phyloP scores from a whole-genome alignment of 2,888 invertebrate species.

The Aporophyla lueneburgensis region DNA sequence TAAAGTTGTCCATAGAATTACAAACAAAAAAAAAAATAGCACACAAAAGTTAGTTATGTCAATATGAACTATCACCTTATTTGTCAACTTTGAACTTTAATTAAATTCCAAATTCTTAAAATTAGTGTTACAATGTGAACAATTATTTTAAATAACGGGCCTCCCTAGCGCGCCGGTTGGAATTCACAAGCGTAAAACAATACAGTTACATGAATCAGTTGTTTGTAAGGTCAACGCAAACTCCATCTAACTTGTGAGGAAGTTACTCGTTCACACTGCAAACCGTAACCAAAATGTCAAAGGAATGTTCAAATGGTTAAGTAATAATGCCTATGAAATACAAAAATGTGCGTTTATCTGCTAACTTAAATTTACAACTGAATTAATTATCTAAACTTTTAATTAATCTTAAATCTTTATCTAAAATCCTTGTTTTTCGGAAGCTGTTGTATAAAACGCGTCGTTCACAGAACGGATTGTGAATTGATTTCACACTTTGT shows the following conservation, averaged over 20 bases:
- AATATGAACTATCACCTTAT: constrained; percentile 88
- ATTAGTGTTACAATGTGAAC: constrained; percentile 85
- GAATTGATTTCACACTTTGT: constrained; percentile 87
- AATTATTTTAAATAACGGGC: constrained; percentile 63
- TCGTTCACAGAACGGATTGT: constrained; percentile 90
- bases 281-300: constrained; percentile 87
- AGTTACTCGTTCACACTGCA: constrained; percentile 78
- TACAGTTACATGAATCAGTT: constrained; percentile 45
- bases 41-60: constrained; percentile 85
- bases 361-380: constrained; percentile 91
- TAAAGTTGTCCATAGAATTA: constrained; percentile 85
- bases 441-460: constrained; percentile 87
- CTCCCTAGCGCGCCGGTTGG: constrained; percentile 61
- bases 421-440: constrained; percentile 87
- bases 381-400: constrained; percentile 88
- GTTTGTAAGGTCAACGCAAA: constrained; percentile 41
- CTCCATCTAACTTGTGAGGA: constrained; percentile 46
- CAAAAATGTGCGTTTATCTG: constrained; percentile 89
- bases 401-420: constrained; percentile 86
- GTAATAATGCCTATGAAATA: constrained; percentile 90
- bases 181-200: constrained; percentile 60
- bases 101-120: constrained; percentile 87
- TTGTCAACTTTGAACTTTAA: constrained; percentile 89
- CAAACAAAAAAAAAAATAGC: constrained; percentile 83
- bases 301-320: constrained; percentile 91